Base-by-base conservation (phyloP, 2,888 invertebrate genomes). In the Nemoura dubitans region DNA sequence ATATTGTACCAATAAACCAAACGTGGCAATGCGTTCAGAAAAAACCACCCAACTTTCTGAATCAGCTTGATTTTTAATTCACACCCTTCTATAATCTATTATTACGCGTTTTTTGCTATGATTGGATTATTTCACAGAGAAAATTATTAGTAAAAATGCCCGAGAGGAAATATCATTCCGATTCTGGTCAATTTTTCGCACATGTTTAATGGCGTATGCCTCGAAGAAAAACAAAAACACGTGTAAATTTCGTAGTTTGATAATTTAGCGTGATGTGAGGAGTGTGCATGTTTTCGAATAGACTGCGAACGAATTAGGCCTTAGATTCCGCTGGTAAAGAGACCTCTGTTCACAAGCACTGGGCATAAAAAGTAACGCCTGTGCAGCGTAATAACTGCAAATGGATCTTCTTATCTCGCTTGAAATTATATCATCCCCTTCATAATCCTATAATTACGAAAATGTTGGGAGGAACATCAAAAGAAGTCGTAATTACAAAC, bases 61-160 rank as follows among this genome's bases (percentile, higher is more conserved):
- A 59, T 59, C 59, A 59, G 59, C 59, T 59, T 59, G 59, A 59
- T 59, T 59, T 59, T 59, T 59, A 59, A 59, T 59, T 59, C 59
- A 59, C 59, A 59, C 59, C 59, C 59, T 59, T 59, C 59, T 59
- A 59, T 59, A 59, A 59, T 59, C 59, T 59, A 59, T 59, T 59
- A 59, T 59, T 59, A 59, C 59, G 21, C 59, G 59, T 21, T 59
- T 36, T 59, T 59, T 59, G 59, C 59, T 59, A 59, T 59, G 59
- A 59, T 59, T 59, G 59, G 59, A 59, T 59, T 59, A 59, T 59
- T 59, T 59, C 59, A 59, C 59, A 59, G 59, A 59, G 59, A 59
- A 59, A 59, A 59, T 59, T 59, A 59, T 59, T 59, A 59, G 59
- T 59, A 7, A 59, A 59, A 59, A 59, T 59, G 59, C 59, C 59